Conservation (phyloP, 1,140 invertebrate genomes). For the Mylabris phalerata region DNA sequence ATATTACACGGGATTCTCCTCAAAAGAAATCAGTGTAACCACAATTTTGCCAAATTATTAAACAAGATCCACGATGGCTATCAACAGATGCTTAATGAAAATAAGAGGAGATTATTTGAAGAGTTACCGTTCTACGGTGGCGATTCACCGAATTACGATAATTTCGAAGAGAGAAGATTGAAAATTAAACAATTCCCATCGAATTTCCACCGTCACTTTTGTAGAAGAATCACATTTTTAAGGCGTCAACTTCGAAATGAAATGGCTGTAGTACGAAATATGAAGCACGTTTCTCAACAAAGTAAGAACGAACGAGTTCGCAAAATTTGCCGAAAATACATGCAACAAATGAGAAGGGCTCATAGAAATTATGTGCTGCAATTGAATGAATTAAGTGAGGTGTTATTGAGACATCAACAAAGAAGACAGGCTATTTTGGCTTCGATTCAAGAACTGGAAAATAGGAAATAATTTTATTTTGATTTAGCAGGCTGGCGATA, state of each 20-base stretch:
- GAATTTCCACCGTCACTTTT: too few species aligned
- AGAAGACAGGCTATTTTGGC: too few species aligned
- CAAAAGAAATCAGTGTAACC: neutral
- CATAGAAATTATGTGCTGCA: constrained; percentile 23
- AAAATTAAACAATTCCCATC: neutral
- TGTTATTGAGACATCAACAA: too few species aligned
- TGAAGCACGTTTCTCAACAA: constrained; percentile 13
- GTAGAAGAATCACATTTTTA: constrained; percentile 23
- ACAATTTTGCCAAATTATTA: too few species aligned
- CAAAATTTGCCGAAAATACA: constrained; percentile 23
- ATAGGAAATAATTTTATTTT: too few species aligned
- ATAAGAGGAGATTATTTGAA: constrained; percentile 3
- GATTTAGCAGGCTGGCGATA: too few species aligned
- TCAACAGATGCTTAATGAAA: neutral
- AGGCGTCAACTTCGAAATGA: constrained; percentile 25
- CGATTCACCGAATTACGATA: neutral
- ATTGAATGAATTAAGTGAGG: neutral
- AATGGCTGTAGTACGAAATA: constrained; percentile 20
- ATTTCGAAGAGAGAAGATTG: neutral
- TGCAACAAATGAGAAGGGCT: constrained; percentile 20
- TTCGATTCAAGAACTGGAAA: too few species aligned
- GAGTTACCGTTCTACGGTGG: constrained; percentile 4
- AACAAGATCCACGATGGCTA: too few species aligned
- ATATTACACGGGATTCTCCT: neutral
- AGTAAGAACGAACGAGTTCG: constrained; percentile 21